These are phyloP conservation scores for Cataglyphis albicans DNA, from an alignment of 2,888 invertebrate genomes.

Conservation along the genomic window DNA sequence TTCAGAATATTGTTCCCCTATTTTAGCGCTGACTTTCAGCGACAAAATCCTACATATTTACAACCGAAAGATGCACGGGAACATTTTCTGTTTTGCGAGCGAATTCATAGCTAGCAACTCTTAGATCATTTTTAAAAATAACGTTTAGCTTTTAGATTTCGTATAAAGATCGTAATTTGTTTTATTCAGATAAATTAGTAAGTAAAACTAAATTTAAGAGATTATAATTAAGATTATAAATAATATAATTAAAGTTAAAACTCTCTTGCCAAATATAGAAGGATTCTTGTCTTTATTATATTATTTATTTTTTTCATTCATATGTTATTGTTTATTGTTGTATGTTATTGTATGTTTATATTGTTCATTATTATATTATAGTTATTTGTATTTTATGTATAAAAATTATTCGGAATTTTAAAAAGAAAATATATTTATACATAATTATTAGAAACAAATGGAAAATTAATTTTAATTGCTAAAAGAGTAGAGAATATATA, in stretches of 20 bases:
- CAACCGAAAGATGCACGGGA: background rate
- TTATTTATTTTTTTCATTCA: slow-evolving; percentile 6
- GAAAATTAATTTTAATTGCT: background rate
- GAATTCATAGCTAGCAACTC: background rate
- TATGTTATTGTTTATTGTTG: background rate
- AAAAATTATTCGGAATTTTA: background rate
- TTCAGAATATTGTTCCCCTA: background rate
- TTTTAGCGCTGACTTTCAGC: slow-evolving; percentile 12
- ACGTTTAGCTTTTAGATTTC: background rate
- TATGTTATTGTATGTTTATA: background rate
- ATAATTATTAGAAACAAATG: background rate
- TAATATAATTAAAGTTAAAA: background rate
- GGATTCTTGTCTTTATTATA: background rate
- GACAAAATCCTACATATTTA: background rate
- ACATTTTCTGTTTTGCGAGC: background rate
- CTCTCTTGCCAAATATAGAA: background rate
- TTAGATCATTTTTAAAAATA: background rate
- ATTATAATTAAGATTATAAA: too few species aligned
- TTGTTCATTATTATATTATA: background rate
- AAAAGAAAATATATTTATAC: background rate
- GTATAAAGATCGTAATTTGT: background rate
- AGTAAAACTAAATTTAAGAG: background rate
- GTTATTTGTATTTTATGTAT: background rate
- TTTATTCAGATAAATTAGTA: background rate
- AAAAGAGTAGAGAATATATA: background rate